Conservation (phyloP, 2,797 vertebrate species). For the Hyperoplus lanceolatus region DNA sequence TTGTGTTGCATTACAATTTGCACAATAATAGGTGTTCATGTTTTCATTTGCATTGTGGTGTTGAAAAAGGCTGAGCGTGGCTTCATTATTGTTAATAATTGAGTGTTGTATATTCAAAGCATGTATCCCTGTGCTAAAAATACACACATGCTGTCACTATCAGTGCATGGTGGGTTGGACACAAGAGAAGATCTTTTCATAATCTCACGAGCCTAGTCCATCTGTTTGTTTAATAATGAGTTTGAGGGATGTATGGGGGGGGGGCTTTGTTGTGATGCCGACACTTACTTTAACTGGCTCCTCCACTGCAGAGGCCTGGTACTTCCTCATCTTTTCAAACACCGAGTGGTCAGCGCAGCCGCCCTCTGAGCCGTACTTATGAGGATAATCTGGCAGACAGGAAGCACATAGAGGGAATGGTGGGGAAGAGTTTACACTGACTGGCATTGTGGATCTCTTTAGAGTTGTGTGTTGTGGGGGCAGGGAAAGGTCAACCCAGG, state of each 20-base stretch:
- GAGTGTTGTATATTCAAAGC: background rate
- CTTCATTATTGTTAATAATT: background rate
- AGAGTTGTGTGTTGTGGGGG: conserved; percentile 10
- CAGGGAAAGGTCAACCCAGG: conserved; percentile 7
- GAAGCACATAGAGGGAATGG: conserved; percentile 33
- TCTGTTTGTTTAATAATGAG: conserved; percentile 44
- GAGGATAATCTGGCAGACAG: conserved; percentile 91
- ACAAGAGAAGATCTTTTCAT: conserved; percentile 15
- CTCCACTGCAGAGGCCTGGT: conserved; percentile 90
- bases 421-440: conserved; percentile 33
- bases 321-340: conserved; percentile 95
- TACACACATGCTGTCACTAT: background rate
- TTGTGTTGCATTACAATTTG: background rate
- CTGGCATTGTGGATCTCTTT: conserved; percentile 21
- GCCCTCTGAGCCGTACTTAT: conserved; percentile 95
- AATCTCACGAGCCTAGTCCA: conserved; percentile 31
- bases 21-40: background rate
- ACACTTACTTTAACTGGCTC: conserved; percentile 85
- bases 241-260: background rate
- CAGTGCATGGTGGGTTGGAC: background rate
- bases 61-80: background rate
- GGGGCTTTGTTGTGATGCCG: conserved; percentile 33
- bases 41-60: no score
- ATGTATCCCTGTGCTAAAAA: conserved; percentile 19
- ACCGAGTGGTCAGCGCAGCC: conserved; percentile 96